phyloP scores from a whole-genome alignment of 1,140 invertebrate genomes.

The Yoshiicerus persimilis region DNA sequence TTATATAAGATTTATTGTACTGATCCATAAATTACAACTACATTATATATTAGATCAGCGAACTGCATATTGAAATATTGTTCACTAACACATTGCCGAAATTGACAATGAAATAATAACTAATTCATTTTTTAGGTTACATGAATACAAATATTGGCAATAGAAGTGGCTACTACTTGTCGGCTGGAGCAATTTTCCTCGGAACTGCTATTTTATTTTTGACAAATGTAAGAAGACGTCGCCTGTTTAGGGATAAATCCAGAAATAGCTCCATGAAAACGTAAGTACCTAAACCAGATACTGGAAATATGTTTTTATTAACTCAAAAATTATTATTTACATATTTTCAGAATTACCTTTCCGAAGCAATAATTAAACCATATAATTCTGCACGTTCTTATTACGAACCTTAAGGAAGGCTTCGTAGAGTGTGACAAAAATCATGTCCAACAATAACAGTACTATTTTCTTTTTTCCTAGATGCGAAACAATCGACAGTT shows the following conservation, averaged over 20 bases:
- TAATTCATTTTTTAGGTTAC: conserved; percentile 9
- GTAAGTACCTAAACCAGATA: conserved; percentile 26
- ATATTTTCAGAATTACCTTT: background rate
- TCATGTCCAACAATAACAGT: background rate
- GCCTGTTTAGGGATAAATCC: conserved; percentile 53
- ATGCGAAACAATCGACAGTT: conserved; percentile 37
- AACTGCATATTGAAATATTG: too few species aligned
- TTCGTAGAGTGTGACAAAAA: too few species aligned
- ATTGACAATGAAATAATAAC: background rate
- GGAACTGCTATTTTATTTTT: conserved; percentile 75
- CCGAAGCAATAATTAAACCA: too few species aligned
- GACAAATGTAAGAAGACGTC: conserved; percentile 72
- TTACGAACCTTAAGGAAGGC: too few species aligned
- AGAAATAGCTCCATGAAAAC: conserved; percentile 40
- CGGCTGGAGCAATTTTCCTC: conserved; percentile 71
- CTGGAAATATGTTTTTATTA: too few species aligned
- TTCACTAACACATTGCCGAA: background rate
- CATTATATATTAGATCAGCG: too few species aligned
- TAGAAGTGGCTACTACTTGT: conserved; percentile 77
- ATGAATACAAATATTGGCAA: conserved; percentile 56
- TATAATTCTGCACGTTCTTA: background rate
- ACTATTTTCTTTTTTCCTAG: background rate
- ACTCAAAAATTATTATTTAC: background rate
- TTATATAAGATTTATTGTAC: too few species aligned
- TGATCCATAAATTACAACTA: too few species aligned